Evolutionary conservation across 2,113 vertebrate species (phyloP).

Genomic region (Thalassoma bifasciatum): DNA sequence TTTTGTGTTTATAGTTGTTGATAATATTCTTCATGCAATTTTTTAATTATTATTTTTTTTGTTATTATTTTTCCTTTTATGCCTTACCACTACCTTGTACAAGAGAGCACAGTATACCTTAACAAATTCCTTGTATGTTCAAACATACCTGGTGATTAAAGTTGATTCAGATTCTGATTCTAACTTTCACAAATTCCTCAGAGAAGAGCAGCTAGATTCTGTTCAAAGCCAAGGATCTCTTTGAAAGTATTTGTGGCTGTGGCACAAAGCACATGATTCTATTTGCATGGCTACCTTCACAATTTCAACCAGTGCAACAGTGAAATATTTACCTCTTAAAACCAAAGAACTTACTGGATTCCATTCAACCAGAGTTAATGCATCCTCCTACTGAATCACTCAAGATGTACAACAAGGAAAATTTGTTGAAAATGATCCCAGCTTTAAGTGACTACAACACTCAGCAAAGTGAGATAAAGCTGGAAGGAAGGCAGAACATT

Average conservation of each 20-base stretch:
- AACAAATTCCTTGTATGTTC: too few relatives aligned
- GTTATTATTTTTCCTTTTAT: too few relatives aligned
- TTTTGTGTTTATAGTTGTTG: too few relatives aligned
- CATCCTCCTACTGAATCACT: background rate
- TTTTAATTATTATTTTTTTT: too few relatives aligned
- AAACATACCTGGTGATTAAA: too few relatives aligned
- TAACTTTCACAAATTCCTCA: background rate
- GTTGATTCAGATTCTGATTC: too few relatives aligned
- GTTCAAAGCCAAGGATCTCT: background rate
- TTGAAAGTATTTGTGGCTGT: background rate
- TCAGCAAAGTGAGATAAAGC: constrained; percentile 6
- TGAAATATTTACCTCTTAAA: constrained; percentile 8
- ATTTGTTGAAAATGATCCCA: constrained; percentile 17
- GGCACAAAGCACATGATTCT: background rate
- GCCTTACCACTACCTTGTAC: too few relatives aligned
- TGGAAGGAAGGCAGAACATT: background rate
- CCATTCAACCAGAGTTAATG: constrained; percentile 7
- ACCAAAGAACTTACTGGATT: constrained; percentile 13
- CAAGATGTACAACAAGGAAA: background rate
- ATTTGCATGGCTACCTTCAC: background rate
- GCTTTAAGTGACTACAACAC: constrained; percentile 2
- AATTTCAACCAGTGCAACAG: background rate
- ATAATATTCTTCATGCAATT: too few relatives aligned
- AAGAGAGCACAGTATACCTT: too few relatives aligned
- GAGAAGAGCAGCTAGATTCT: background rate